A percentile compares a stretch with the other conserved stretches of the same genome.
Conservation (phyloP, 2,113 vertebrate species). For the Sphyrna mokarran region DNA sequence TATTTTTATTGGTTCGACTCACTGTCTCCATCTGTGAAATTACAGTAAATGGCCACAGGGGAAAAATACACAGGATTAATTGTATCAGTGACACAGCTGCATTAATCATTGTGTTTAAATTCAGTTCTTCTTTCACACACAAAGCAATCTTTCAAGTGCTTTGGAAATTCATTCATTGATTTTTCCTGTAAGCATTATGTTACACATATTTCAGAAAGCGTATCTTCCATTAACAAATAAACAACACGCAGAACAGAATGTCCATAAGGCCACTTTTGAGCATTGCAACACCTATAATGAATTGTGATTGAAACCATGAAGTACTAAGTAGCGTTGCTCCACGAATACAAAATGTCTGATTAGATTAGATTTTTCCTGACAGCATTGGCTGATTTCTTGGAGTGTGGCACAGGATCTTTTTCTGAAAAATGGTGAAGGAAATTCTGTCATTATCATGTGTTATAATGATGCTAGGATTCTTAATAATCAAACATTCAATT, state of each 20-base stretch:
- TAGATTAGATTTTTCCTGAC: background rate
- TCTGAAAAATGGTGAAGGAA: background rate
- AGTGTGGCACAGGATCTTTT: background rate
- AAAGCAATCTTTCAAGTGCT: slow-evolving; percentile 32
- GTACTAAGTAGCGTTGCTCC: background rate
- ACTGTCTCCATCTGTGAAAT: slow-evolving; percentile 22
- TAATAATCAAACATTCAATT: background rate
- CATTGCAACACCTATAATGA: background rate
- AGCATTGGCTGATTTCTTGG: background rate
- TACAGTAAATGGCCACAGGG: slow-evolving; percentile 32
- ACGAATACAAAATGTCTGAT: background rate
- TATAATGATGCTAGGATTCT: background rate
- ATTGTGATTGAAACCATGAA: background rate
- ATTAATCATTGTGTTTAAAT: slow-evolving; percentile 29
- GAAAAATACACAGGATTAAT: slow-evolving; percentile 27
- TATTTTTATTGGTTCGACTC: slow-evolving; percentile 1
- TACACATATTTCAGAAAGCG: background rate
- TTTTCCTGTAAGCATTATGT: slow-evolving; percentile 15
- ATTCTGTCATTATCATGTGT: background rate
- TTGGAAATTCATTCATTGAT: slow-evolving; percentile 22
- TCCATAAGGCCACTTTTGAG: background rate
- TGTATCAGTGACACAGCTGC: slow-evolving; percentile 34
- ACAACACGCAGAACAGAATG: background rate
- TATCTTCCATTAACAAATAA: background rate
- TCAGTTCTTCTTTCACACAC: background rate